phyloP scores from a whole-genome alignment of 2,797 vertebrate genomes.

The Poeciliopsis presidionis region DNA sequence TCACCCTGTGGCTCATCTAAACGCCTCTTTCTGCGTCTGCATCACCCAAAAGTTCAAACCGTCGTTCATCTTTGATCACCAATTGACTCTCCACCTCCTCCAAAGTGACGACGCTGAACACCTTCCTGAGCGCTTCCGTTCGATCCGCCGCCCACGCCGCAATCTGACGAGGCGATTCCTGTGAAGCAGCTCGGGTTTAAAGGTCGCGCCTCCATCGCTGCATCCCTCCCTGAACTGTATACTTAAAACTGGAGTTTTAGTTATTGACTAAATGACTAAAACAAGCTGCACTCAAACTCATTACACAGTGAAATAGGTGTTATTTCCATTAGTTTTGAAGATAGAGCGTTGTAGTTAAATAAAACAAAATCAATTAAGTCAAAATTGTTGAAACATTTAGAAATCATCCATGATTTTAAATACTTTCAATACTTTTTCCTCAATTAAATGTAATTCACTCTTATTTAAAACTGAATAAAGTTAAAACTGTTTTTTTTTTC shows the following conservation, averaged over 20 bases:
- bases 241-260: not conserved
- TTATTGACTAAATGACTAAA: not conserved
- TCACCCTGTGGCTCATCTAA: slow-evolving; percentile 24
- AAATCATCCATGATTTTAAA: not conserved
- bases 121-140: slow-evolving; percentile 22
- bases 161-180: slow-evolving; percentile 12
- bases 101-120: slow-evolving; percentile 22
- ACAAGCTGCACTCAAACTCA: not conserved
- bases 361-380: not conserved
- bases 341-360: not conserved
- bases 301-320: too few species aligned
- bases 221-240: not conserved
- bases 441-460: not conserved
- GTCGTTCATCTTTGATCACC: slow-evolving; percentile 56
- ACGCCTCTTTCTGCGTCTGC: slow-evolving; percentile 27
- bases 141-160: slow-evolving; percentile 20
- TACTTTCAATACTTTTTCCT: not conserved
- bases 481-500: not conserved
- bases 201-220: not conserved
- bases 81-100: slow-evolving; percentile 36
- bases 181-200: not conserved
- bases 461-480: not conserved
- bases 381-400: not conserved
- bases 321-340: not conserved
- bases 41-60: slow-evolving; percentile 54